phyloP scores from a whole-genome alignment of 2,888 invertebrate genomes.

The Pharmacophagus antenor region DNA sequence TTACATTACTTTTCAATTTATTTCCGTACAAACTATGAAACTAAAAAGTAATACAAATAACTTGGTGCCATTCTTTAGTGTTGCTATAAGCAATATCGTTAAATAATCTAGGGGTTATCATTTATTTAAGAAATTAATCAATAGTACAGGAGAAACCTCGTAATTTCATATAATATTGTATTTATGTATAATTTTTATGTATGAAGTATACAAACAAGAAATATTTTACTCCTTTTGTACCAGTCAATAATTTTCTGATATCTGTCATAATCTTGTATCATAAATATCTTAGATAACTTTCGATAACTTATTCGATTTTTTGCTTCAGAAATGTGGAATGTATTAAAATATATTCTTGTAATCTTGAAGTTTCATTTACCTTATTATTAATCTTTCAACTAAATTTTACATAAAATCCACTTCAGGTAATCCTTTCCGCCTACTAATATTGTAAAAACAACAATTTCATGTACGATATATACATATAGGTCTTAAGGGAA shows the following conservation, averaged over 20 bases:
- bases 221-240: not conserved
- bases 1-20: not conserved
- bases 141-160: not conserved
- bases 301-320: not conserved
- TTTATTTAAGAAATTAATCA: too few relatives aligned
- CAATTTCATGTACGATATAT: too few relatives aligned
- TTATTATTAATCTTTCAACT: not conserved
- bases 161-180: not conserved
- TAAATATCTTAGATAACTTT: constrained; percentile 14
- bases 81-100: too few relatives aligned
- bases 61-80: too few relatives aligned
- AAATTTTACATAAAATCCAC: not conserved
- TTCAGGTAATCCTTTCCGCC: too few relatives aligned
- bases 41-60: too few relatives aligned
- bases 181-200: not conserved
- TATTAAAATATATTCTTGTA: not conserved
- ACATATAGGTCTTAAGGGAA: too few relatives aligned
- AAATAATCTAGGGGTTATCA: too few relatives aligned
- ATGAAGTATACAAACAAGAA: not conserved
- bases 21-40: too few relatives aligned
- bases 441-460: too few relatives aligned
- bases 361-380: not conserved
- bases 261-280: constrained; percentile 16
- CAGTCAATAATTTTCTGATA: not conserved
- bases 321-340: not conserved